Conservation (phyloP, 2,888 invertebrate species). For the Meiosimyza platycephala region DNA sequence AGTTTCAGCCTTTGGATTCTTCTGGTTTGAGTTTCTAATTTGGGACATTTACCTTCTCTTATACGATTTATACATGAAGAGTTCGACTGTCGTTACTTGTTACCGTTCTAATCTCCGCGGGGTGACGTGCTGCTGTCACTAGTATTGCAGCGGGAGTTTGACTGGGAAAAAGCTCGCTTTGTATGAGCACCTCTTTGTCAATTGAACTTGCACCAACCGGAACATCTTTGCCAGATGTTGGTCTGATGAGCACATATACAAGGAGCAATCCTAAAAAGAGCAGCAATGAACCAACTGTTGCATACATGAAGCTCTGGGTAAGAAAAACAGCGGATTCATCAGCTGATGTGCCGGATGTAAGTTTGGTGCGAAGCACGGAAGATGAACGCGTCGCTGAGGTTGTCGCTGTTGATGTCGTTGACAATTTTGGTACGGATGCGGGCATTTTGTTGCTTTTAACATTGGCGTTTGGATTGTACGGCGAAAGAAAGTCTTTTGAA, state of each 20-base stretch:
- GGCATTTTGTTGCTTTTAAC: conserved; percentile 32
- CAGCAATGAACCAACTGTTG: conserved; percentile 47
- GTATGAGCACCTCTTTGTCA: conserved; percentile 53
- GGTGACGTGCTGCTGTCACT: conserved; percentile 32
- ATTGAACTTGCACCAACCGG: conserved; percentile 37
- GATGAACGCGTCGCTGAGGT: conserved; percentile 12
- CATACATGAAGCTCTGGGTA: conserved; percentile 48
- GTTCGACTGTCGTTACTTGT: conserved; percentile 46
- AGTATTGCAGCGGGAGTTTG: conserved; percentile 46
- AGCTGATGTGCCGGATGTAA: conserved; percentile 40
- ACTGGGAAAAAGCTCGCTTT: conserved; percentile 51
- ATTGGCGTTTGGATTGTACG: conserved; percentile 52
- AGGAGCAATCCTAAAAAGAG: conserved; percentile 50
- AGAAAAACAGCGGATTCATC: conserved; percentile 34
- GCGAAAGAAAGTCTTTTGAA: conserved; percentile 55
- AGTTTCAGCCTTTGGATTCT: too few relatives aligned
- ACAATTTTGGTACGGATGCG: background rate
- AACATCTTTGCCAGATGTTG: conserved; percentile 49
- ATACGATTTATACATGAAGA: conserved; percentile 52
- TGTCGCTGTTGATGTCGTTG: conserved; percentile 13
- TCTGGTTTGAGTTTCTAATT: too few relatives aligned
- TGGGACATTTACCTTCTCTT: background rate
- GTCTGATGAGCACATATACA: conserved; percentile 48
- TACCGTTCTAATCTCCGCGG: background rate
- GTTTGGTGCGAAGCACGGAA: conserved; percentile 50